A percentile compares a stretch with the other conserved stretches of the same genome.
These are phyloP conservation scores for Ceyx erithaca DNA, from an alignment of 2,797 vertebrate species.

Conservation along the genomic window DNA sequence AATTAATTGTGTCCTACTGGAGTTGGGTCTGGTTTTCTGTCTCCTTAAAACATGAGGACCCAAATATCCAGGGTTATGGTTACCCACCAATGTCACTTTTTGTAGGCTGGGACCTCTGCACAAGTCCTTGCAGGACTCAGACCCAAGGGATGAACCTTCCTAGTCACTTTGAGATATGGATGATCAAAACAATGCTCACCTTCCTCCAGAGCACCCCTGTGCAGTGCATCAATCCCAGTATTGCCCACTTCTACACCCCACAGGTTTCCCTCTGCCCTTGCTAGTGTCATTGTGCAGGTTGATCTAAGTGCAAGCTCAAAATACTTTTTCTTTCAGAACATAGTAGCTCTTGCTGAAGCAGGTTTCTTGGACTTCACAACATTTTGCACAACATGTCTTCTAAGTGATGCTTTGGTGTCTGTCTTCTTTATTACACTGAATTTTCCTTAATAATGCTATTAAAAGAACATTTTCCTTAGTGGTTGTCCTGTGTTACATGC, in stretches of 20 bases:
- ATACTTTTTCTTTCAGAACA: constrained; percentile 83
- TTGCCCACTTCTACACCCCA: not conserved
- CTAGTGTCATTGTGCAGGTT: no score
- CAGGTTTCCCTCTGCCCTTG: no score
- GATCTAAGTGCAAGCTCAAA: not conserved
- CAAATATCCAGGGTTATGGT: not conserved
- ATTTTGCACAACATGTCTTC: constrained; percentile 95
- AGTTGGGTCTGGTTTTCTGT: not conserved
- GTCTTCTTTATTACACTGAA: not conserved
- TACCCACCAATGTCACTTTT: not conserved
- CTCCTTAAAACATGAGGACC: not conserved
- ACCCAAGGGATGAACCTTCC: not conserved
- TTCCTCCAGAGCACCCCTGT: not conserved
- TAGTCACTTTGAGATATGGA: not conserved
- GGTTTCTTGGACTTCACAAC: constrained; percentile 91
- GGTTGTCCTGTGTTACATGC: not conserved
- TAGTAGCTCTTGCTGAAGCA: constrained; percentile 90
- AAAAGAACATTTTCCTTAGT: not conserved
- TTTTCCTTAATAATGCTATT: not conserved
- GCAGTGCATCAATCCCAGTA: not conserved
- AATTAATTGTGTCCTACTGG: not conserved
- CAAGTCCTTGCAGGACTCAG: not conserved
- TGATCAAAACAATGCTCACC: not conserved
- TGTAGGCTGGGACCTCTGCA: not conserved
- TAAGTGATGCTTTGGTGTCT: constrained; percentile 73